phyloP scores from a whole-genome alignment of 2,888 invertebrate genomes.

The Ceramica pisi region DNA sequence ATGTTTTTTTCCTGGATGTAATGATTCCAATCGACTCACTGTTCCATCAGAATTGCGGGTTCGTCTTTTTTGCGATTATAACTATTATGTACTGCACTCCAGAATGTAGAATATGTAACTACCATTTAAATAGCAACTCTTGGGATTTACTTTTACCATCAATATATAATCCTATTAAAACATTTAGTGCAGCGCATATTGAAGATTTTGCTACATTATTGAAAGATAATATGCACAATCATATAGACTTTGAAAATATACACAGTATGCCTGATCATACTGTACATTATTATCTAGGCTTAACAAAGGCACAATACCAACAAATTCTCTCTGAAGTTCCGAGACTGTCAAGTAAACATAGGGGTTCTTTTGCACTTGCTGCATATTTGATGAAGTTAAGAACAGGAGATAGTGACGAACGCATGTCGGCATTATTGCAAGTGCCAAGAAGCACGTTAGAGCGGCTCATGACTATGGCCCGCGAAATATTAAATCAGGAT shows the following conservation, averaged over 20 bases:
- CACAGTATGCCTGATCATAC: slow-evolving; percentile 18
- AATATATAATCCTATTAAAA: slow-evolving; percentile 17
- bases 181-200: too few species aligned
- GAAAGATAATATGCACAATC: slow-evolving; percentile 24
- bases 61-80: slow-evolving; percentile 15
- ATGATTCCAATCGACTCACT: slow-evolving; percentile 7
- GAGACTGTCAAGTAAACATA: too few species aligned
- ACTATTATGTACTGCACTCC: slow-evolving; percentile 25
- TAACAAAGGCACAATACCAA: neutral
- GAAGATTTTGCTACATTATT: slow-evolving; percentile 12
- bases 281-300: slow-evolving; percentile 19
- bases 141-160: neutral
- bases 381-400: too few species aligned
- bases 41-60: slow-evolving; percentile 15
- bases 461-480: too few species aligned
- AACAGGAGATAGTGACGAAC: too few species aligned
- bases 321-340: too few species aligned
- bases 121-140: too few species aligned
- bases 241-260: slow-evolving; percentile 22
- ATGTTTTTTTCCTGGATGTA: slow-evolving; percentile 22
- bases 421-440: too few species aligned
- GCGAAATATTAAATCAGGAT: too few species aligned
- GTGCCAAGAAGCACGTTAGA: too few species aligned
- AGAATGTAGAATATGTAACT: slow-evolving; percentile 24
- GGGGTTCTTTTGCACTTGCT: too few species aligned